Conservation (phyloP, 1,140 invertebrate genomes). For the Gonatopus flavifemur region DNA sequence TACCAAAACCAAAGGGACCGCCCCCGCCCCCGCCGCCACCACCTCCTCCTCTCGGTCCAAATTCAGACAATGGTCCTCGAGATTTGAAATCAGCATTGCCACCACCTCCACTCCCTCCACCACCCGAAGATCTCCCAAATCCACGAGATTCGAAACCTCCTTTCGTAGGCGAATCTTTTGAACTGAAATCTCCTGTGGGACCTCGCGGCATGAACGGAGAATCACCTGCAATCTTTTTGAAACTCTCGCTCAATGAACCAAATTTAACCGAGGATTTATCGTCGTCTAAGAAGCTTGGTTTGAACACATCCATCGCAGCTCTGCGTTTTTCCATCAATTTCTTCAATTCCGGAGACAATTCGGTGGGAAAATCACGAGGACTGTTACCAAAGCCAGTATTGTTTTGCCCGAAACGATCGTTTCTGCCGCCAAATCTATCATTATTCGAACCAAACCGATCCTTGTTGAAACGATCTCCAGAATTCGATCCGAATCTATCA, state of each 20-base stretch:
- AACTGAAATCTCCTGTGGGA: slow-evolving; percentile 15
- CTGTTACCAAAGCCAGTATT: not conserved
- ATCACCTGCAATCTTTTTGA: slow-evolving; percentile 50
- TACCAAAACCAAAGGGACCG: no score
- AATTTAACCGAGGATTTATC: slow-evolving; percentile 34
- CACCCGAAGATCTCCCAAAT: no score
- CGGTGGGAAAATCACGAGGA: slow-evolving; percentile 21
- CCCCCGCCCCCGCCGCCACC: no score
- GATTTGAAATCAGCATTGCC: no score
- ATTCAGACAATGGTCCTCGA: no score
- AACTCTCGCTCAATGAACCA: slow-evolving; percentile 51
- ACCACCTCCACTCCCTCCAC: no score
- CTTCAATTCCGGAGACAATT: slow-evolving; percentile 47
- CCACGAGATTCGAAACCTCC: not conserved
- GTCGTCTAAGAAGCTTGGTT: slow-evolving; percentile 43
- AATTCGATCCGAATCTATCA: slow-evolving; percentile 31
- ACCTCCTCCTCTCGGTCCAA: no score
- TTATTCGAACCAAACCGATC: slow-evolving; percentile 21
- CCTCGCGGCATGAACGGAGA: slow-evolving; percentile 36
- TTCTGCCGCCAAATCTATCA: slow-evolving; percentile 18
- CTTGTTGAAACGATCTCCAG: slow-evolving; percentile 32
- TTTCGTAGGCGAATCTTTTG: not conserved
- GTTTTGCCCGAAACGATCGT: slow-evolving; percentile 26
- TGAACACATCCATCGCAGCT: slow-evolving; percentile 47
- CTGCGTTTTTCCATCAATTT: slow-evolving; percentile 53